phyloP scores from a whole-genome alignment of 2,797 vertebrate genomes.

The Cirrhinus mrigala region DNA sequence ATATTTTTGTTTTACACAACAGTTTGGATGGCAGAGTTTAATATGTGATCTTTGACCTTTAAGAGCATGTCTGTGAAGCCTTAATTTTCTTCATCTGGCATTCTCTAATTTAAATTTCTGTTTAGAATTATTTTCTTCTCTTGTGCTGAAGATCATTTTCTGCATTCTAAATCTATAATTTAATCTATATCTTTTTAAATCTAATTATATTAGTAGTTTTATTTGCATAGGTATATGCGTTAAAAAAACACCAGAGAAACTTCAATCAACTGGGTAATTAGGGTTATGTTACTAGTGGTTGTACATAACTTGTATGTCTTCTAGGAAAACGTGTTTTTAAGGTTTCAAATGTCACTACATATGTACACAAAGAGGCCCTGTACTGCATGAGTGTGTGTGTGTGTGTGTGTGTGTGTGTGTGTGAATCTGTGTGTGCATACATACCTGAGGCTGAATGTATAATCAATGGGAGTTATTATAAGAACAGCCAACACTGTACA shows the following conservation, averaged over 20 bases:
- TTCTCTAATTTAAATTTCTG: neutral
- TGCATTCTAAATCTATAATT: no score
- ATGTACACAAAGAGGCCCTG: slow-evolving; percentile 51
- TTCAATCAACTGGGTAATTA: slow-evolving; percentile 1
- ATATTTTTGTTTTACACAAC: neutral
- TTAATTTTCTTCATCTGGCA: neutral
- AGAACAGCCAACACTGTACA: slow-evolving; percentile 45
- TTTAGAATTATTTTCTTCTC: neutral
- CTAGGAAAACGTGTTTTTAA: slow-evolving; percentile 16
- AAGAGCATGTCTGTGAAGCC: neutral
- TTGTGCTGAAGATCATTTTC: neutral
- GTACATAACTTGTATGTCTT: slow-evolving; percentile 13
- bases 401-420: slow-evolving; percentile 29
- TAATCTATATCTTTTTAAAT: no score
- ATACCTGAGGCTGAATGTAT: slow-evolving; percentile 59
- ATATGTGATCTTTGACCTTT: neutral
- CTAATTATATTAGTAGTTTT: neutral
- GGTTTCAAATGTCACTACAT: slow-evolving; percentile 42
- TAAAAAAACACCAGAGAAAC: neutral
- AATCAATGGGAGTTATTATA: slow-evolving; percentile 65
- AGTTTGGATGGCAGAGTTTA: neutral
- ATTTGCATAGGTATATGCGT: neutral
- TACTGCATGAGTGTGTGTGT: neutral
- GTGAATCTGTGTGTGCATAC: slow-evolving; percentile 30
- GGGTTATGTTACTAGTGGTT: slow-evolving; percentile 15